These are phyloP conservation scores for Macroteleia sp. DNA, from an alignment of 2,888 invertebrate species.

Conservation along the genomic window DNA sequence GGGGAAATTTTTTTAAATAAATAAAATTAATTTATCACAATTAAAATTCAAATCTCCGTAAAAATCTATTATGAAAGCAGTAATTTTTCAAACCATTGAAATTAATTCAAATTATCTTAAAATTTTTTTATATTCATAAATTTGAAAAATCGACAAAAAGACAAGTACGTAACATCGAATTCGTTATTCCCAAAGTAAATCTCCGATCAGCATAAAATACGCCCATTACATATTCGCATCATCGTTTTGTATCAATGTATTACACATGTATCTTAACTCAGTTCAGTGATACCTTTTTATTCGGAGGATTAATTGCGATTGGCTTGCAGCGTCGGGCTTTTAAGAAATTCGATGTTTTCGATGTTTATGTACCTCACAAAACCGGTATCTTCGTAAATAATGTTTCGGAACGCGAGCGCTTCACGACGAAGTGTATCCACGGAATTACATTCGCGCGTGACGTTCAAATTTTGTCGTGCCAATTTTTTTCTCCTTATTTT, in stretches of 20 bases:
- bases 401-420: too few species aligned
- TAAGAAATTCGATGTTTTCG: conserved; percentile 51
- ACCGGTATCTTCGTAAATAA: conserved; percentile 52
- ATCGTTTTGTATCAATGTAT: conserved; percentile 29
- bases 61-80: too few species aligned
- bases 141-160: too few species aligned
- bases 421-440: conserved; percentile 34
- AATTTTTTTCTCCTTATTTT: too few species aligned
- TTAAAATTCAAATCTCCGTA: too few species aligned
- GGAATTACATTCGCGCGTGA: conserved; percentile 37
- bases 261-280: conserved; percentile 38
- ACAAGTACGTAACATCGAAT: background rate
- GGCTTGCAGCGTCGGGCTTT: conserved; percentile 41
- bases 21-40: too few species aligned
- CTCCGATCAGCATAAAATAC: conserved; percentile 1
- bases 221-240: conserved; percentile 4
- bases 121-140: too few species aligned
- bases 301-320: conserved; percentile 53
- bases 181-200: conserved; percentile 21
- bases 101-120: too few species aligned
- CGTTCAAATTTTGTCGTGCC: conserved; percentile 29
- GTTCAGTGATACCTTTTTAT: conserved; percentile 44
- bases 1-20: too few species aligned
- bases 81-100: too few species aligned
- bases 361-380: conserved; percentile 38